Evolutionary conservation across 2,888 invertebrate genomes (phyloP).

Genomic region (Tetropium fuscum): DNA sequence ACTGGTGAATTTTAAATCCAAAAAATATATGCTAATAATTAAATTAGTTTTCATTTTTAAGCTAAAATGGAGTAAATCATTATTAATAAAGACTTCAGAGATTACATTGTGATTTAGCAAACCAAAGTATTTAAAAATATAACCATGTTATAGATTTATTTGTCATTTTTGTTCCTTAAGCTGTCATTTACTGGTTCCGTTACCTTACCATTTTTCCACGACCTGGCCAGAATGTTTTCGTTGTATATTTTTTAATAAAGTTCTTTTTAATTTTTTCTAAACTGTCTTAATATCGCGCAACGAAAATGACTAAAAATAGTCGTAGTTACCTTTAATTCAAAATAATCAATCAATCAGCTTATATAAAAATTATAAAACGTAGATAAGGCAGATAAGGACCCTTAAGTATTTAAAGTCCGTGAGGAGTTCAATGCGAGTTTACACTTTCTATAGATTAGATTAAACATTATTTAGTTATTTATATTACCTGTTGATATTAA

Average conservation of each 20-base stretch:
- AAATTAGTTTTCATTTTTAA: constrained; percentile 4
- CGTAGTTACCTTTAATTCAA: background rate
- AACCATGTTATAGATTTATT: constrained; percentile 2
- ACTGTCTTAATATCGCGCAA: no score
- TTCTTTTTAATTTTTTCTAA: no score
- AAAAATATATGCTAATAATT: background rate
- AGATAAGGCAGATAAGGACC: constrained; percentile 3
- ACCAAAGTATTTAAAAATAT: constrained; percentile 1
- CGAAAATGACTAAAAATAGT: background rate
- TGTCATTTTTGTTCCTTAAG: background rate
- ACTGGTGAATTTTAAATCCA: background rate
- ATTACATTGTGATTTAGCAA: background rate
- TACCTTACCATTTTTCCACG: background rate
- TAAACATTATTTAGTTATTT: constrained; percentile 12
- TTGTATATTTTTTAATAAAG: no score
- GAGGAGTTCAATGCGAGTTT: background rate
- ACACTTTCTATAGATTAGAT: constrained; percentile 9
- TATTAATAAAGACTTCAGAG: background rate
- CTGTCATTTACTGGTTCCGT: background rate
- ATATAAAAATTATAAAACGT: background rate
- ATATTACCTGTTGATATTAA: no score
- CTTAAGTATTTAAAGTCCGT: background rate
- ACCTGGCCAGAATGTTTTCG: no score
- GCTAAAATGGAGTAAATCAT: background rate
- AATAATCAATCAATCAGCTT: constrained; percentile 11